Percentiles rank a stretch among this genome's conserved stretches.
These are phyloP conservation scores for Dryococelus australis DNA, from an alignment of 2,888 invertebrate species.

Conservation along the genomic window DNA sequence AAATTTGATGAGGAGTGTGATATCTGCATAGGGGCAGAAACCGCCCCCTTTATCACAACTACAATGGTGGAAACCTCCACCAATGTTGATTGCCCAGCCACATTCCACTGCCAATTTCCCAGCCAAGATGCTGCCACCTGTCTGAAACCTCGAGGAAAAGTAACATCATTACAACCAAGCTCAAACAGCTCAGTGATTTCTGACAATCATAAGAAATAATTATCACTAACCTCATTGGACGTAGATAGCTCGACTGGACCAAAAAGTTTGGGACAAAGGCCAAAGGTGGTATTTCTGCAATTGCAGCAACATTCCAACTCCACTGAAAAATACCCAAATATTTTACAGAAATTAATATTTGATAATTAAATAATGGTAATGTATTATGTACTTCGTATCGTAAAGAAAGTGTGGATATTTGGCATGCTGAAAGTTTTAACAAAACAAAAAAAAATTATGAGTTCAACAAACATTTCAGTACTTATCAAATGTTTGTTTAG, in stretches of 20 bases:
- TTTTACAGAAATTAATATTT: background rate
- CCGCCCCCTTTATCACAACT: constrained; percentile 79
- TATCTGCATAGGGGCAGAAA: constrained; percentile 91
- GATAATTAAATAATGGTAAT: background rate
- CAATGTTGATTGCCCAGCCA: constrained; percentile 90
- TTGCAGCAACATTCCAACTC: constrained; percentile 79
- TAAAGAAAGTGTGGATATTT: too few relatives aligned
- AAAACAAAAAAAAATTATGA: too few relatives aligned
- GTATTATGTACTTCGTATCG: too few relatives aligned
- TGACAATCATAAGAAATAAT: too few relatives aligned
- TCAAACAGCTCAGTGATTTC: too few relatives aligned
- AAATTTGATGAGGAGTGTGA: constrained; percentile 77
- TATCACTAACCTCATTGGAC: constrained; percentile 72
- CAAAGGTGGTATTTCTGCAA: constrained; percentile 79
- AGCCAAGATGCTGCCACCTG: constrained; percentile 84
- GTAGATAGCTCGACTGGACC: constrained; percentile 77
- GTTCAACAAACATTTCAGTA: too few relatives aligned
- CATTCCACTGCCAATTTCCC: constrained; percentile 82
- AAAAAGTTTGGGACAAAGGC: constrained; percentile 78
- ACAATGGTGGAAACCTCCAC: constrained; percentile 93
- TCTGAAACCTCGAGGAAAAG: constrained; percentile 67
- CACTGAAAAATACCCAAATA: constrained; percentile 62
- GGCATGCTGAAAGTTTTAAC: too few relatives aligned
- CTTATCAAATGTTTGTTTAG: too few relatives aligned
- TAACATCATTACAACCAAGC: background rate